A percentile compares a stretch with the other conserved stretches of the same genome.
These are phyloP conservation scores for Agapornis roseicollis DNA, from an alignment of 2,113 vertebrate species.

Conservation along the genomic window DNA sequence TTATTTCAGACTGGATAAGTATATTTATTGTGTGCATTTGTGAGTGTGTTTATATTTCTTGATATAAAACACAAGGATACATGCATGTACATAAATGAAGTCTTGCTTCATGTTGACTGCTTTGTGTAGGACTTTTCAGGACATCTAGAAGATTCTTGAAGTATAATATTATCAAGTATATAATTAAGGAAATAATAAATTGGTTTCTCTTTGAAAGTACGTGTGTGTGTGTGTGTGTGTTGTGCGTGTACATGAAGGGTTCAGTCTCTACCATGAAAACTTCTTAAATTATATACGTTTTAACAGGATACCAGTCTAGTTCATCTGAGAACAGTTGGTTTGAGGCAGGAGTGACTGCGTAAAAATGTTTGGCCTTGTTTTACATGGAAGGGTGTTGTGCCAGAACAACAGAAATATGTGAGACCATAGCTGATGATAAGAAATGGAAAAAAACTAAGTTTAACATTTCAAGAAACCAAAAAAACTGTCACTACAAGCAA, in stretches of 20 bases:
- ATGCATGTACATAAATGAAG: not conserved
- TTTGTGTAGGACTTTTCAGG: not conserved
- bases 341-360: not conserved
- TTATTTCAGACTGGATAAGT: not conserved
- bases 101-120: not conserved
- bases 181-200: not conserved
- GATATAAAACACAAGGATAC: not conserved
- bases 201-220: not conserved
- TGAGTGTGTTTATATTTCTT: not conserved
- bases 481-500: not conserved
- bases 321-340: not conserved
- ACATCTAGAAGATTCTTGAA: not conserved
- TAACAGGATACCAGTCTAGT: not conserved
- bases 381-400: not conserved
- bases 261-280: not conserved
- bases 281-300: not conserved
- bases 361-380: not conserved
- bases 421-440: not conserved
- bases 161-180: not conserved
- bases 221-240: not conserved
- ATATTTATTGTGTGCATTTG: not conserved
- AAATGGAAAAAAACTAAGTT: not conserved
- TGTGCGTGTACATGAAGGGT: not conserved
- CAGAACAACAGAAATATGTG: fast-evolving
- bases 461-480: not conserved